Percentiles rank a stretch among this genome's conserved stretches.
Evolutionary conservation across 2,797 vertebrate species (phyloP).

Genomic region (Scolopax bukidnonensis): DNA sequence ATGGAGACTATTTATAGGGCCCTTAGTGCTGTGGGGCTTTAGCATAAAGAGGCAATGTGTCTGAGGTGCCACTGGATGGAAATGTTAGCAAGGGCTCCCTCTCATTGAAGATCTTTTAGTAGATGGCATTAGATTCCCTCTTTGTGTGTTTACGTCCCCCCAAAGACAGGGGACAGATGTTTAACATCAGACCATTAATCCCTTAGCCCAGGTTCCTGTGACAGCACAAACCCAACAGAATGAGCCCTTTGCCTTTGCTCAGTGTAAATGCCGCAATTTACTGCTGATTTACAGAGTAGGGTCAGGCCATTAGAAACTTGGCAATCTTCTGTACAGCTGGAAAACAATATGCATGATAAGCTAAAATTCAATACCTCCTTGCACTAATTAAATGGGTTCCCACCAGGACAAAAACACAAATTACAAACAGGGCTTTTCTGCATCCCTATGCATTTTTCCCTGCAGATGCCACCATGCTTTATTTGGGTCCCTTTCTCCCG

Average conservation of each 20-base stretch:
- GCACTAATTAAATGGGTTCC: conserved; percentile 88
- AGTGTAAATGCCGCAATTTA: conserved; percentile 86
- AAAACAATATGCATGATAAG: conserved; percentile 90
- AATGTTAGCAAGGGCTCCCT: conserved; percentile 83
- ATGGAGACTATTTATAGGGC: conserved; percentile 86
- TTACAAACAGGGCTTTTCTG: conserved; percentile 83
- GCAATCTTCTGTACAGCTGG: conserved; percentile 87
- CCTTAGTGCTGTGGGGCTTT: conserved; percentile 85
- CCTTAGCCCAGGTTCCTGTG: conserved; percentile 82
- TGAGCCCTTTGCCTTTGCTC: conserved; percentile 85
- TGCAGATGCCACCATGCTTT: conserved; percentile 76
- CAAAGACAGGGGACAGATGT: conserved; percentile 87
- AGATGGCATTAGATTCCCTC: conserved; percentile 84
- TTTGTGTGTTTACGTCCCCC: conserved; percentile 84
- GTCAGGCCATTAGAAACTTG: conserved; percentile 89
- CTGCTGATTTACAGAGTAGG: conserved; percentile 88
- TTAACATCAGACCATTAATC: conserved; percentile 87
- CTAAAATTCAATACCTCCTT: conserved; percentile 89
- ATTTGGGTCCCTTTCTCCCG: conserved; percentile 58
- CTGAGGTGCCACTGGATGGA: conserved; percentile 82
- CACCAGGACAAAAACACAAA: conserved; percentile 86
- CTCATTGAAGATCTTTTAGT: conserved; percentile 84
- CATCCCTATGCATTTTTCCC: conserved; percentile 83
- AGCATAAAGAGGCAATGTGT: conserved; percentile 86
- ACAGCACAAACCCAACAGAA: conserved; percentile 86